Base-by-base conservation (phyloP, 2,113 vertebrate genomes). In the Spheniscus mendiculus region DNA sequence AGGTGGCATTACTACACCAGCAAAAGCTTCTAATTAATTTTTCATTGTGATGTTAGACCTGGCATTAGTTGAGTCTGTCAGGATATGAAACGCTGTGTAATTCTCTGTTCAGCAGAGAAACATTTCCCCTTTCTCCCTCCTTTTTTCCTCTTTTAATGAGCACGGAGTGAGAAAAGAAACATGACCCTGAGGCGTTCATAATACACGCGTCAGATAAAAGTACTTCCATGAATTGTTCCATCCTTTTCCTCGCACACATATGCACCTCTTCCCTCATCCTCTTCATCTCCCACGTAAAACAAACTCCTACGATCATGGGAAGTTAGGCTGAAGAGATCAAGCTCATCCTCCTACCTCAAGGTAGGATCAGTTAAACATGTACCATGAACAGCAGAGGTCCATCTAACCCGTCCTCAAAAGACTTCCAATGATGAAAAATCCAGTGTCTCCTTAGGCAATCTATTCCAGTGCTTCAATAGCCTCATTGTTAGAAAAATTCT, bases 11-110 rank as follows among this genome's bases (percentile, higher is more conserved):
- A 91, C 91, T 94, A 76, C 34, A 94, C 70, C 78, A 77, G 96
- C 84, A 91, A 96, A 96, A 78, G 67, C 86, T 89, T 96, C 97
- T 95, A 94, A 97, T 97, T 96, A 97, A 95, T 95, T 97, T 95
- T 97, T 89, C 96, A 95, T 93, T 97, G 93, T 95, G 78, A 91
- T 92, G 81, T 82, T 94, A 96, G 84, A 79, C 80, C 81, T 93
- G 91, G 81, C 81, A 84, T 93, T 96, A 82, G 79, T 40, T 59
- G 78, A 96, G 63, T 55, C 84, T 90, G 84, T 90, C 76, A 86
- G 94, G 71, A 76, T 59, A 91, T 88, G 78, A 95, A 95, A 87
- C 65, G 89, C 50, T n/a, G n/a, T 83, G 81, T 81, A 88, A 89
- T 52, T 85, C 74, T 96, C 84, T 91, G 70, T 83, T 94, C 91